Evolutionary conservation across 2,888 invertebrate species (phyloP).

Genomic region (Ophioninae sp.): DNA sequence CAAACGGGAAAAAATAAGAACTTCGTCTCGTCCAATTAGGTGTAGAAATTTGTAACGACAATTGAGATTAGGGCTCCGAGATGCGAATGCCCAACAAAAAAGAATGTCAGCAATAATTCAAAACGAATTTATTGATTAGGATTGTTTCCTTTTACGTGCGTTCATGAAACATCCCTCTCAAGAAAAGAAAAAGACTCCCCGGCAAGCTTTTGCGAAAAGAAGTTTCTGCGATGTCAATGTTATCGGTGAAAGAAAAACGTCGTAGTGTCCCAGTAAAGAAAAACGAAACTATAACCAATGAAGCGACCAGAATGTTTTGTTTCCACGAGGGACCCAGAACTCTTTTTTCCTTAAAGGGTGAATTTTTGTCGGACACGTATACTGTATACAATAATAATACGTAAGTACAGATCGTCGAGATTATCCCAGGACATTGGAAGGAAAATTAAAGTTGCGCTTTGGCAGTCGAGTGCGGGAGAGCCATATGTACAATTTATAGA

Average conservation of each 20-base stretch:
- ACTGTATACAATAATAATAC: slow-evolving; percentile 7
- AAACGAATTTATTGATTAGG: slow-evolving; percentile 13
- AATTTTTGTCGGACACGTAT: slow-evolving; percentile 2
- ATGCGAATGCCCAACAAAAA: background rate
- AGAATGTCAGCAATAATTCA: slow-evolving; percentile 40
- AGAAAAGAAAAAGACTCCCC: background rate
- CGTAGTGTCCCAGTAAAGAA: too few species aligned
- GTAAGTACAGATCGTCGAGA: slow-evolving; percentile 35
- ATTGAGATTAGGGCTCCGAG: background rate
- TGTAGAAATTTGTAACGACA: background rate
- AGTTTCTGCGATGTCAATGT: too few species aligned
- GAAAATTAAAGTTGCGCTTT: slow-evolving; percentile 33
- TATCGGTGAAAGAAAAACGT: too few species aligned
- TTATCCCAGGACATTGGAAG: slow-evolving; percentile 30
- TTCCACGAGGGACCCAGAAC: background rate
- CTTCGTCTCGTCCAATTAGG: slow-evolving; percentile 3
- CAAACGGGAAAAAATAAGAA: background rate
- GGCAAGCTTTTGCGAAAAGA: too few species aligned
- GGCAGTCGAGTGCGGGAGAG: slow-evolving; percentile 19
- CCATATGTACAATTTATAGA: slow-evolving; percentile 42
- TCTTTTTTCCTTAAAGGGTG: slow-evolving; percentile 30
- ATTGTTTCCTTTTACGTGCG: background rate
- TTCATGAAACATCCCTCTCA: background rate
- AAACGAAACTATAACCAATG: too few species aligned
- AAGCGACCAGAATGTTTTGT: too few species aligned